Evolutionary conservation across 2,113 vertebrate species (phyloP).

Genomic region (Nerophis lumbriciformis): DNA sequence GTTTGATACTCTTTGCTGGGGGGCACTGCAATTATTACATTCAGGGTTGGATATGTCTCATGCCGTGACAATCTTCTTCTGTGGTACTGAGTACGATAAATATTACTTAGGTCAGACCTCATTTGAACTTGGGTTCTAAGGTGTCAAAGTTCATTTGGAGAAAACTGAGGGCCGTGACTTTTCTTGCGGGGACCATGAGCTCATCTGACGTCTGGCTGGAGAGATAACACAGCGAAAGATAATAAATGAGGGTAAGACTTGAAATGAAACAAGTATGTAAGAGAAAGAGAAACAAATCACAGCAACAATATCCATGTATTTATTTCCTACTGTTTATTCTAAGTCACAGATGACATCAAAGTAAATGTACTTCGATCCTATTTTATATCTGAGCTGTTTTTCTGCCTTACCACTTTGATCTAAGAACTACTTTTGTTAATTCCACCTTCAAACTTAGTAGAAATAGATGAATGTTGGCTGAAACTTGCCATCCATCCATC

Average conservation of each 20-base stretch:
- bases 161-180: slow-evolving; percentile 28
- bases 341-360: too few relatives aligned
- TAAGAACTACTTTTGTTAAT: too few relatives aligned
- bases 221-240: slow-evolving; percentile 12
- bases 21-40: slow-evolving; percentile 47
- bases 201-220: slow-evolving; percentile 35
- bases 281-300: neutral
- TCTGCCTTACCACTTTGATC: too few relatives aligned
- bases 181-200: slow-evolving; percentile 36
- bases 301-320: too few relatives aligned
- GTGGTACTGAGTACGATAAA: slow-evolving; percentile 32
- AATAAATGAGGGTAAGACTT: slow-evolving; percentile 1
- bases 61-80: slow-evolving; percentile 1
- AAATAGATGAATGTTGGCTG: too few relatives aligned
- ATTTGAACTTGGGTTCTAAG: slow-evolving; percentile 48
- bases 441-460: too few relatives aligned
- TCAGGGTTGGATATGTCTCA: slow-evolving; percentile 22
- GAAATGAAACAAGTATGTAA: neutral
- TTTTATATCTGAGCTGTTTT: too few relatives aligned
- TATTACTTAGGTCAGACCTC: slow-evolving; percentile 40
- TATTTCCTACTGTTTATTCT: too few relatives aligned
- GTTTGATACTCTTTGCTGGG: slow-evolving; percentile 44
- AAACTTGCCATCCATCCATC: too few relatives aligned
- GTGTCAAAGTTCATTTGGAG: slow-evolving; percentile 29
- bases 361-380: too few relatives aligned